These are phyloP conservation scores for Nothura maculosa DNA, from an alignment of 2,797 vertebrate genomes.

Conservation along the genomic window DNA sequence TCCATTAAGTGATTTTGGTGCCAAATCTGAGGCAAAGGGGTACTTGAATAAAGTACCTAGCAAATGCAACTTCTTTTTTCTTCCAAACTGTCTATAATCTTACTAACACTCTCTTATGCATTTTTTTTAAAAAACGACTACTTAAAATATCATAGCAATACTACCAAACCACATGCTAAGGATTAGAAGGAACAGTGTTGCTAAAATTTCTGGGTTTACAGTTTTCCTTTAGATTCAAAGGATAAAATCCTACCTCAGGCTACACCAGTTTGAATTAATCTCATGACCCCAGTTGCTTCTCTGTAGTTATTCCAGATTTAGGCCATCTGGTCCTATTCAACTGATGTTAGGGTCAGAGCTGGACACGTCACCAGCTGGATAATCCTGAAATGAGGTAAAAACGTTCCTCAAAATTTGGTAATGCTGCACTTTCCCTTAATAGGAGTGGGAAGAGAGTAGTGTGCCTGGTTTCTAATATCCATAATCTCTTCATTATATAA, in stretches of 20 bases:
- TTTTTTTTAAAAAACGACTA: background rate
- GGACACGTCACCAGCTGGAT: background rate
- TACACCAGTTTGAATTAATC: background rate
- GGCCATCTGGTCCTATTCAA: background rate
- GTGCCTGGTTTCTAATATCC: background rate
- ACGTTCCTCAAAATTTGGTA: background rate
- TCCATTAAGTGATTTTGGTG: background rate
- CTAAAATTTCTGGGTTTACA: background rate
- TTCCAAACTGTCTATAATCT: background rate
- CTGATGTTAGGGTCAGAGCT: background rate
- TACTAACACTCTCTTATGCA: background rate
- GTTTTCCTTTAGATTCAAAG: background rate
- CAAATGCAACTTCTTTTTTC: slow-evolving; percentile 35
- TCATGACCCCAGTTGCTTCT: background rate
- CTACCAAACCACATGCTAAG: background rate
- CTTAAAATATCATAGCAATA: background rate
- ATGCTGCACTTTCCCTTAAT: no score
- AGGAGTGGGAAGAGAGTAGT: background rate
- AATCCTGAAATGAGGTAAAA: background rate
- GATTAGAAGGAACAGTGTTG: slow-evolving; percentile 22
- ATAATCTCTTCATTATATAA: background rate
- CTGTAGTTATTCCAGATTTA: background rate
- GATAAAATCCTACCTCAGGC: background rate
- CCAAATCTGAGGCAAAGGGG: background rate
- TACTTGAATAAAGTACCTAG: slow-evolving; percentile 15